phyloP scores from a whole-genome alignment of 2,888 invertebrate species.

The Drosophila falleni region DNA sequence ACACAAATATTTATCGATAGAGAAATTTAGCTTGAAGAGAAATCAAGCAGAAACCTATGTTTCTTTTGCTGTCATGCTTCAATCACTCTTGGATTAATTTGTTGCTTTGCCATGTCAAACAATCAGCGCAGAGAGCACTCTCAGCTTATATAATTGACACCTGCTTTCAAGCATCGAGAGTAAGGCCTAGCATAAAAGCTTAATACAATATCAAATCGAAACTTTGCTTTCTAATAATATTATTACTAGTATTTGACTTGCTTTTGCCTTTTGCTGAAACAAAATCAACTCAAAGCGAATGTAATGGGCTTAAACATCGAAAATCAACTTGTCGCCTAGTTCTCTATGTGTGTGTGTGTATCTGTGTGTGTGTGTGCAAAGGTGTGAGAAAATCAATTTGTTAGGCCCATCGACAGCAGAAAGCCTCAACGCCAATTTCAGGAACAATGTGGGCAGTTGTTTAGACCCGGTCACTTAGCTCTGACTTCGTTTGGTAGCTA shows the following conservation, averaged over 20 bases:
- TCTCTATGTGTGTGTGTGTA: slow-evolving; percentile 2
- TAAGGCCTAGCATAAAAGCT: slow-evolving; percentile 27
- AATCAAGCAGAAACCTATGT: background rate
- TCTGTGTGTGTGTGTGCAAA: slow-evolving; percentile 7
- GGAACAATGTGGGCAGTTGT: slow-evolving; percentile 36
- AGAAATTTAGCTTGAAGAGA: slow-evolving; percentile 2
- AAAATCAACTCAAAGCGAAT: slow-evolving; percentile 44
- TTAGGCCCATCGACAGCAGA: slow-evolving; percentile 44
- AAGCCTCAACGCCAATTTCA: slow-evolving; percentile 33
- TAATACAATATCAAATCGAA: slow-evolving; percentile 43
- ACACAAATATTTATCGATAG: background rate
- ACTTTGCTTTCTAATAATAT: slow-evolving; percentile 57
- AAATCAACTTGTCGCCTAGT: slow-evolving; percentile 62
- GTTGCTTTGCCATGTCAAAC: slow-evolving; percentile 42
- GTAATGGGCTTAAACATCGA: slow-evolving; percentile 36
- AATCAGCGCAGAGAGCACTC: slow-evolving; percentile 20
- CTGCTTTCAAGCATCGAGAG: slow-evolving; percentile 39
- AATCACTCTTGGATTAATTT: slow-evolving; percentile 60
- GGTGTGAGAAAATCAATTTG: slow-evolving; percentile 77
- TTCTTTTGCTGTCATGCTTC: slow-evolving; percentile 9
- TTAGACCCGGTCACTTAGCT: slow-evolving; percentile 44
- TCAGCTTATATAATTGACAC: slow-evolving; percentile 63
- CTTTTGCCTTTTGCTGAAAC: slow-evolving; percentile 27
- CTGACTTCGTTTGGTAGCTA: slow-evolving; percentile 49
- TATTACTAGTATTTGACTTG: slow-evolving; percentile 56